Base-by-base conservation (phyloP, 2,888 invertebrate species). In the Cephus pulcher region DNA sequence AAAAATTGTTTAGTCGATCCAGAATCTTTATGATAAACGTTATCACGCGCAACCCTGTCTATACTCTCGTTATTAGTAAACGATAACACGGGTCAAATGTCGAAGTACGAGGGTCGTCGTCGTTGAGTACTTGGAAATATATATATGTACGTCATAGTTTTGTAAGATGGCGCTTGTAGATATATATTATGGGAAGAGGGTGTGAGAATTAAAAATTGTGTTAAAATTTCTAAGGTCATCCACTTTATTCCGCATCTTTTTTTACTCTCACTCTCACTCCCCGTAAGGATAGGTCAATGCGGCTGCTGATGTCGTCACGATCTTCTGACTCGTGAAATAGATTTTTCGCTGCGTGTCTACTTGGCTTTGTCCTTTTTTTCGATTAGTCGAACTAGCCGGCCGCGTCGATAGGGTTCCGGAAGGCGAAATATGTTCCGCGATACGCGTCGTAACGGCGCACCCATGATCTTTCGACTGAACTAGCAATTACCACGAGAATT, bases 351-450 rank as follows among this genome's bases (percentile, higher is more conserved):
- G 32, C 71, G 71, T 71, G 33, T 32, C 76, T 76, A 77, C 78
- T 79, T 81, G 78, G 79, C 78, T 80, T 79, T 56, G 56, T 56
- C 56, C 40, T 56, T 56, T 77, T 79, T 84, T 84, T 86, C 86
- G 85, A 90, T 89, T 86, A 88, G 86, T 78, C 77, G 82, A 86
- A 79, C 82, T 85, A 88, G 85, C 85, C 84, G 83, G 85, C 83
- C 88, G 86, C 79, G 82, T 86, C 88, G 85, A 33, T 83, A 78
- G 82, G 75, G 82, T 86, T 86, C 86, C 88, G 88, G 89, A 88
- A 87, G 86, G 80, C 80, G 80, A 85, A 82, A 82, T 85, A 83
- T 80, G 83, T 83, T 81, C 83, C 82, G 75, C 83, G 84, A 85
- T 84, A 83, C 80, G 84, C 84, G 82, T 80, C 77, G 76, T 80